Conservation (phyloP, 2,113 vertebrate species). For the Tringa solitaria region DNA sequence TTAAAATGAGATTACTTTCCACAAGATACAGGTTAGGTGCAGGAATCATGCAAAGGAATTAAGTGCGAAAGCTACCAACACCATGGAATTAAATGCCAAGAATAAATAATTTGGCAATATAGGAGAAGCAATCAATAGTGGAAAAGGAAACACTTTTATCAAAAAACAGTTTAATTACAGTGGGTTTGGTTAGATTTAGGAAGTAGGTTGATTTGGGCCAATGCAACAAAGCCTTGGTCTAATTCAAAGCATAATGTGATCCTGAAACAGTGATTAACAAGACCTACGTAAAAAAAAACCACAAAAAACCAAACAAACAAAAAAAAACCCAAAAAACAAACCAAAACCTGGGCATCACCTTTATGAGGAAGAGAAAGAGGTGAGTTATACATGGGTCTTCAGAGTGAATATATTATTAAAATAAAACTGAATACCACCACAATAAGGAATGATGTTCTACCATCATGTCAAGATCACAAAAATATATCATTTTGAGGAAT, state of each 20-base stretch:
- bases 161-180: background rate
- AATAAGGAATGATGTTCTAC: background rate
- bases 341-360: too few relatives aligned
- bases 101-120: background rate
- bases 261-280: background rate
- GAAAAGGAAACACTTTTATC: background rate
- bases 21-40: background rate
- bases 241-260: background rate
- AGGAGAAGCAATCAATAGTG: background rate
- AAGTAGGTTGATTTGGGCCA: background rate
- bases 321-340: background rate
- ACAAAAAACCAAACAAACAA: background rate
- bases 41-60: background rate
- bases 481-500: background rate
- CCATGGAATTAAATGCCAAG: background rate
- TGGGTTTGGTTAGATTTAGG: background rate
- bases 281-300: background rate
- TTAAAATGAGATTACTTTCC: background rate
- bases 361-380: background rate
- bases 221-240: background rate
- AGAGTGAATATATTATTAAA: background rate
- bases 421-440: background rate
- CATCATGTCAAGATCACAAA: background rate
- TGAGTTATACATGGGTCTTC: background rate
- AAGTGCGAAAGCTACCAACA: background rate